Conservation (phyloP, 2,113 vertebrate species). For the rat (Rattus norvegicus) region DNA sequence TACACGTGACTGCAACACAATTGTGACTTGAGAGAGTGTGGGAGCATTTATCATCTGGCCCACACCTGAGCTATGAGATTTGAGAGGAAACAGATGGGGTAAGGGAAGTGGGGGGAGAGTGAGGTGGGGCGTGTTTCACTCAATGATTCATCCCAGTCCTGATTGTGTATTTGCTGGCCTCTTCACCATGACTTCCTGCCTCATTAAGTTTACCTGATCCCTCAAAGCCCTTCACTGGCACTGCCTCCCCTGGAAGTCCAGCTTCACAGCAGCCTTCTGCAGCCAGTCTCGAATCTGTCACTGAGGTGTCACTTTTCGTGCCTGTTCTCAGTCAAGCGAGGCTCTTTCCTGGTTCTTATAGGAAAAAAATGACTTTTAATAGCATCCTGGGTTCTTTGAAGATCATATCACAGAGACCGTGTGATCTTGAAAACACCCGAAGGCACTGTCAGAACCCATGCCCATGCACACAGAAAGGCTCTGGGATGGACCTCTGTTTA, state of each 20-base stretch:
- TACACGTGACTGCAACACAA: background rate
- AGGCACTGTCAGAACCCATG: rapidly evolving
- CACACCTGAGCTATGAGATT: no score
- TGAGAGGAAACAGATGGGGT: background rate
- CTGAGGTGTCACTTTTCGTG: background rate
- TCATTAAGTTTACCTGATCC: background rate
- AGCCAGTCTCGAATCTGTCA: background rate
- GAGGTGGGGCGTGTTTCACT: no score
- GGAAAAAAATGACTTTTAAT: background rate
- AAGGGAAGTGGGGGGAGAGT: no score
- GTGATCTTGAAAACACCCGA: background rate
- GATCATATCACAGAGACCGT: background rate
- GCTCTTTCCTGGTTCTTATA: background rate
- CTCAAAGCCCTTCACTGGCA: background rate
- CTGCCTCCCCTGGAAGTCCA: background rate
- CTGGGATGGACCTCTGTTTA: background rate
- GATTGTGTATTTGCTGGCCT: background rate
- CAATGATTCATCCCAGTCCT: background rate
- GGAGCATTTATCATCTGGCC: background rate
- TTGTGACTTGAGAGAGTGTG: background rate
- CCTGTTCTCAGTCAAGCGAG: background rate
- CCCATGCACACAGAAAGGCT: background rate
- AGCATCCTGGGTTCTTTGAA: background rate
- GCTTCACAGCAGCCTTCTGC: background rate
- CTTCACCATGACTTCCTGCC: background rate